Evolutionary conservation across 35 echinoderm and acorn worm species (phyloP).

Genomic region (Acanthaster planci): DNA sequence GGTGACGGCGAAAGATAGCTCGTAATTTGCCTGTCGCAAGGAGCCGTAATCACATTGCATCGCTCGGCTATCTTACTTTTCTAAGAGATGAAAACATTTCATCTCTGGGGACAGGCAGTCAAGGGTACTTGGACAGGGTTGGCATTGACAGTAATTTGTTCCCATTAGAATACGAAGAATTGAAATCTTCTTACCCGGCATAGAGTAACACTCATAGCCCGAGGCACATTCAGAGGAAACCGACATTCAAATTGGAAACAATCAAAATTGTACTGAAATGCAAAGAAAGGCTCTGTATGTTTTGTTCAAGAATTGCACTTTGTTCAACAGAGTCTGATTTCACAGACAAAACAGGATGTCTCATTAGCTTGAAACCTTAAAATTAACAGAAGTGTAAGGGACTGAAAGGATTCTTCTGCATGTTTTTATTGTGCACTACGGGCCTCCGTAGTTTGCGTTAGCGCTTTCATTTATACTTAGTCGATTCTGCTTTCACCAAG

Average conservation of each 20-base stretch:
- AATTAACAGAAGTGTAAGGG: too few species aligned
- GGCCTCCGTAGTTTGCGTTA: too few species aligned
- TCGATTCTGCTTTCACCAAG: too few species aligned
- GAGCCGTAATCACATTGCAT: background rate
- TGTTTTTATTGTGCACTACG: too few species aligned
- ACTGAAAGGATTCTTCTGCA: too few species aligned
- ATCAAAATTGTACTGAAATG: background rate
- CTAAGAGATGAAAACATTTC: background rate
- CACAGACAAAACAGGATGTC: too few species aligned
- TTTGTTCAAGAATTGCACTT: background rate
- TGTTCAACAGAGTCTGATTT: background rate
- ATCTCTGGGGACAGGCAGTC: background rate
- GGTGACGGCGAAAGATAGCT: conserved; percentile 6
- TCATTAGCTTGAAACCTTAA: too few species aligned
- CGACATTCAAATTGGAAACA: background rate
- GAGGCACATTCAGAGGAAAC: background rate
- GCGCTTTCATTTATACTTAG: too few species aligned
- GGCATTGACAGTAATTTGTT: conserved; percentile 22
- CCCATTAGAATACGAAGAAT: background rate
- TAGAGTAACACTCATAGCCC: background rate
- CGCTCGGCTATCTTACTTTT: conserved; percentile 12
- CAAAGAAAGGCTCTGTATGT: background rate
- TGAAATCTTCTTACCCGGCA: background rate
- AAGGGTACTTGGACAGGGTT: background rate
- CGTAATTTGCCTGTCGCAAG: conserved; percentile 18